phyloP scores from a whole-genome alignment of 2,888 invertebrate species.

The Lacanobia oleracea region DNA sequence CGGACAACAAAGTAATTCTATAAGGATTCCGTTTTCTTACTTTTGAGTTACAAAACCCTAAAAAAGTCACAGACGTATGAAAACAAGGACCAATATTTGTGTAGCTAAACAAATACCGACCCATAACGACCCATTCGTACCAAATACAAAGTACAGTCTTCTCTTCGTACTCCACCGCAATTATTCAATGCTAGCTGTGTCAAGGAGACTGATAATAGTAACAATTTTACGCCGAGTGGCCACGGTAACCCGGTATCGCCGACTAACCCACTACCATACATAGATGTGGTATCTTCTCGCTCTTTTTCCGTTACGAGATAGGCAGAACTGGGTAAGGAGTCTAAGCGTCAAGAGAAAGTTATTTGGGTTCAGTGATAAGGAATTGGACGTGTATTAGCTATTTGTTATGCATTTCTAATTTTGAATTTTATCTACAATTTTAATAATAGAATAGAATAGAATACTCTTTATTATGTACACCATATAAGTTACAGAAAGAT shows the following conservation, averaged over 20 bases:
- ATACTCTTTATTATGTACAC: too few relatives aligned
- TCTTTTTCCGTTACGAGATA: constrained; percentile 69
- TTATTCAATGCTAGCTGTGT: constrained; percentile 58
- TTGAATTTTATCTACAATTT: too few relatives aligned
- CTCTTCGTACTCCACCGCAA: constrained; percentile 23
- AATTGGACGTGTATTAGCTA: not conserved
- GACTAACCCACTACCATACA: constrained; percentile 71
- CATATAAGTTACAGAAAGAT: too few relatives aligned
- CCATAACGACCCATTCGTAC: not conserved
- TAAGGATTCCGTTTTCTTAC: too few relatives aligned
- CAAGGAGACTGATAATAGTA: constrained; percentile 63
- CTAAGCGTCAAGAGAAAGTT: constrained; percentile 18
- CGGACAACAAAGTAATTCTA: too few relatives aligned
- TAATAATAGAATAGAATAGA: too few relatives aligned
- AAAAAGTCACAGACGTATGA: too few relatives aligned
- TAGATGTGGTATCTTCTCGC: constrained; percentile 71
- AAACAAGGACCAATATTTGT: not conserved
- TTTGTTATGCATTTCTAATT: not conserved
- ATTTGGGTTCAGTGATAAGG: not conserved
- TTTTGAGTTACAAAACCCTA: too few relatives aligned
- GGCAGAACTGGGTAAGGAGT: constrained; percentile 26
- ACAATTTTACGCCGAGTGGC: constrained; percentile 65
- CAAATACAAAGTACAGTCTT: constrained; percentile 7
- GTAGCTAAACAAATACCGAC: not conserved
- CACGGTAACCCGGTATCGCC: constrained; percentile 58